Base-by-base conservation (phyloP, 2,888 invertebrate genomes). In the Carterocephalus palaemon region DNA sequence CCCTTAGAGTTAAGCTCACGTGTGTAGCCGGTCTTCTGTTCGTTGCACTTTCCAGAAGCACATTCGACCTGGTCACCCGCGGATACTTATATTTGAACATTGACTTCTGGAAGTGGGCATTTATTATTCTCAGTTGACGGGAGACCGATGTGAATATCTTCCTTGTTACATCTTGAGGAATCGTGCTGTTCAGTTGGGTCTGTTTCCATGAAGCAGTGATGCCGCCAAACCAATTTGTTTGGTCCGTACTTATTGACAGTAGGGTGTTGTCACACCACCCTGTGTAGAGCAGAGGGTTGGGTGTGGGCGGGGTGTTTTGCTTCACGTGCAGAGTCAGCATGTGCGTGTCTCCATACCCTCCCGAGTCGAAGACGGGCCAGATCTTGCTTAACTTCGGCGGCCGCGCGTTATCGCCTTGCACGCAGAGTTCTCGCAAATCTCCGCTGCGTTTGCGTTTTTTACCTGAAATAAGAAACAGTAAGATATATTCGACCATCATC, bases 301-400 rank as follows among this genome's bases (percentile, higher is more conserved):
- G 63, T 6, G 52, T 26, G 0, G 60, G 49, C 13, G 69, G 59
- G 0, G 70, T 46, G 37, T 71, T 79, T 28, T 74, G 73, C 13
- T 66, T 32, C 1, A 76, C 51, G 9, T 77, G 68, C 0, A 82
- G 60, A 2, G 73, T 76, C 2, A 80, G 51, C 23, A 77, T 53
- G 6, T 73, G 47, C 0, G 74, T 58, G 22, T 74, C 60, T 2
- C 75, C 75, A 9, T 73, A 88, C 53, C 88, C 87, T 72, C 88
- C 88, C 0, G 88, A 87, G 48, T 88, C 88, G 49, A 88, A 87
- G 0, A 87, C 87, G 0, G 86, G 85, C 86, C 88, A 87, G 65
- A 85, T 82, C 59, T 79, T 84, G 57, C 71, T 76, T 12, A 72
- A 67, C 56, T 85, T 85, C 0, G 83, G 66, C 0, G 85, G 81